Conservation (phyloP, 2,797 vertebrate genomes). For the Argya squamiceps region DNA sequence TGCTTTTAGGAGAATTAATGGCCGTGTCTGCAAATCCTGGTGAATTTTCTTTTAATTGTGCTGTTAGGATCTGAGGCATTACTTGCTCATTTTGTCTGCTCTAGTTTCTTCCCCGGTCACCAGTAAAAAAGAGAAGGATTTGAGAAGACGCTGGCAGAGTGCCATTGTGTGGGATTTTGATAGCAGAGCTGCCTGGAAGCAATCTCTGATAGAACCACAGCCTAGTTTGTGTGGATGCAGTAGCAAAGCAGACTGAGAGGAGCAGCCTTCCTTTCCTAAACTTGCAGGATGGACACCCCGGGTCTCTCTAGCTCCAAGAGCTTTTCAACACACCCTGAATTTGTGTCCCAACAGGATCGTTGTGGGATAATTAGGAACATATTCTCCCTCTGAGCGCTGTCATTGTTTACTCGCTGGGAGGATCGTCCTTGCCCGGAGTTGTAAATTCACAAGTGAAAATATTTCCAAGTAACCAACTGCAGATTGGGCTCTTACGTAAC, state of each 20-base stretch:
- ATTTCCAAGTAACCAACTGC: conserved; percentile 42
- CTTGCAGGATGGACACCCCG: neutral
- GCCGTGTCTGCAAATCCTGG: neutral
- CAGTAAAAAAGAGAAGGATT: neutral
- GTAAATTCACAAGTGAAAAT: conserved; percentile 27
- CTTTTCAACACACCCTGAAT: neutral
- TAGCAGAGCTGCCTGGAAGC: neutral
- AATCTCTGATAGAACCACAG: neutral
- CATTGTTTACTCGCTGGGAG: neutral
- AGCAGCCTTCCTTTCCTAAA: neutral
- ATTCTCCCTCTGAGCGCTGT: neutral
- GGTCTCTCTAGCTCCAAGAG: neutral
- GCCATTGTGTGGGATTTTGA: neutral
- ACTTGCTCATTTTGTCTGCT: neutral
- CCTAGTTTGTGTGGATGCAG: neutral
- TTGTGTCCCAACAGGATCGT: neutral
- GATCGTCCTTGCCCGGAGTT: neutral
- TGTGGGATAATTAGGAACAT: neutral
- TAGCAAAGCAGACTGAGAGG: neutral
- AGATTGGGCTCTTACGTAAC: neutral
- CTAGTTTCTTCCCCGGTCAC: neutral
- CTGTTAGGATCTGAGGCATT: neutral
- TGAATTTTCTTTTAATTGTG: neutral
- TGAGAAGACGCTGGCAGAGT: neutral
- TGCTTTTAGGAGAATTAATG: neutral